Conservation (phyloP, 2,888 invertebrate genomes). For the Fissipunctia ypsillon region DNA sequence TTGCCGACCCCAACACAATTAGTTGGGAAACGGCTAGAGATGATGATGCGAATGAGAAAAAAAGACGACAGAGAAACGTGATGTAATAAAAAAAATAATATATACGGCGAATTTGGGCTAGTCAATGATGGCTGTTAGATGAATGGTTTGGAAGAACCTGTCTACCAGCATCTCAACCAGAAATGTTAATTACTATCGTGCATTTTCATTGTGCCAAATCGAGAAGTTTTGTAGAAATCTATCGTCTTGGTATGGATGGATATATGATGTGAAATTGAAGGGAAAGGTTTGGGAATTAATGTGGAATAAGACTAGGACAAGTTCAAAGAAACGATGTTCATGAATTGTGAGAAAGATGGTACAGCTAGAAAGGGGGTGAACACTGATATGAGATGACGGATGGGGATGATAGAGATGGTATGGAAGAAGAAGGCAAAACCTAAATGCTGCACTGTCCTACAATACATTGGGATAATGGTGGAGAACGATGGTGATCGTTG, state of each 20-base stretch:
- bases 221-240: background rate
- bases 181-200: background rate
- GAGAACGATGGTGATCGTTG: background rate
- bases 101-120: background rate
- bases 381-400: background rate
- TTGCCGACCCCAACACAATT: background rate
- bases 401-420: background rate
- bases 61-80: background rate
- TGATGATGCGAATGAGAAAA: background rate
- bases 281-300: background rate
- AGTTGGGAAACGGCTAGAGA: background rate
- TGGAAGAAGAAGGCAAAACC: background rate
- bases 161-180: background rate
- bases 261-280: background rate
- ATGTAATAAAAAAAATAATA: no score
- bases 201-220: background rate
- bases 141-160: background rate
- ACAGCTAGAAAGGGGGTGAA: no score
- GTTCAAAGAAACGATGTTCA: background rate
- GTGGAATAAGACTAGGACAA: background rate
- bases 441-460: background rate
- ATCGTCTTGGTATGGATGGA: no score
- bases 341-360: background rate
- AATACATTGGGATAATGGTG: background rate
- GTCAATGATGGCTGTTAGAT: background rate